These are phyloP conservation scores for Emydocephalus ijimae DNA, from an alignment of 2,113 vertebrate species.

Conservation along the genomic window DNA sequence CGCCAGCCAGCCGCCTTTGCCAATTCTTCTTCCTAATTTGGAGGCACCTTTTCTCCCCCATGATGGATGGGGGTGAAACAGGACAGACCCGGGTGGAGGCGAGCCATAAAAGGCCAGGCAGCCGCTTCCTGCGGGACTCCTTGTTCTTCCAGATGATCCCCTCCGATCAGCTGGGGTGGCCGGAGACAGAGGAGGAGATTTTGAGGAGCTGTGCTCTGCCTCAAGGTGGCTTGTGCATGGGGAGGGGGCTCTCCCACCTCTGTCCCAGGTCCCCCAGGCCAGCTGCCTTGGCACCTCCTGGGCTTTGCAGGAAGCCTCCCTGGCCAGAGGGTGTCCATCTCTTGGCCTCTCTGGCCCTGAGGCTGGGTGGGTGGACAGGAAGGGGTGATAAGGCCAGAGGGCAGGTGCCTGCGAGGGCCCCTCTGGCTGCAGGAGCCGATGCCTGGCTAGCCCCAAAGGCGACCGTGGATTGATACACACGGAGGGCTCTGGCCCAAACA, in stretches of 20 bases:
- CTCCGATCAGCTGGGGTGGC: background rate
- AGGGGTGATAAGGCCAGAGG: background rate
- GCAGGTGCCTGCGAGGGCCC: background rate
- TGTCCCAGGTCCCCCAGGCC: background rate
- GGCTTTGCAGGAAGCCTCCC: background rate
- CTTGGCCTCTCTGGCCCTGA: background rate
- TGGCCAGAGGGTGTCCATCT: background rate
- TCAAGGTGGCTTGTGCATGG: background rate
- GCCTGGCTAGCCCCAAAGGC: slow-evolving; percentile 5
- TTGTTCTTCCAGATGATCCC: background rate
- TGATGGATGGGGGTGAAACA: slow-evolving; percentile 38
- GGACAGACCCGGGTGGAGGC: slow-evolving; percentile 1
- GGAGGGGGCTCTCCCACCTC: background rate
- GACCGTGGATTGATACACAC: slow-evolving; percentile 62
- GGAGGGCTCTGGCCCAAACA: slow-evolving; percentile 63
- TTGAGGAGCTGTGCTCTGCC: background rate
- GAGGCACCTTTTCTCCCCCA: slow-evolving; percentile 50
- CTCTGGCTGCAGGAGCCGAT: background rate
- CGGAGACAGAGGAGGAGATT: background rate
- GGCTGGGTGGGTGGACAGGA: background rate
- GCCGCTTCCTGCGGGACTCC: slow-evolving; percentile 28
- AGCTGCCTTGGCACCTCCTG: background rate
- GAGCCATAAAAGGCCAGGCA: slow-evolving; percentile 44
- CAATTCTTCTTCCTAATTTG: slow-evolving; percentile 61
- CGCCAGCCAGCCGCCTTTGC: background rate